Percentiles rank a stretch among this genome's conserved stretches.
These are phyloP conservation scores for Patiria pectinifera DNA, from an alignment of 53 echinoderm and acorn worm species.

Conservation along the genomic window DNA sequence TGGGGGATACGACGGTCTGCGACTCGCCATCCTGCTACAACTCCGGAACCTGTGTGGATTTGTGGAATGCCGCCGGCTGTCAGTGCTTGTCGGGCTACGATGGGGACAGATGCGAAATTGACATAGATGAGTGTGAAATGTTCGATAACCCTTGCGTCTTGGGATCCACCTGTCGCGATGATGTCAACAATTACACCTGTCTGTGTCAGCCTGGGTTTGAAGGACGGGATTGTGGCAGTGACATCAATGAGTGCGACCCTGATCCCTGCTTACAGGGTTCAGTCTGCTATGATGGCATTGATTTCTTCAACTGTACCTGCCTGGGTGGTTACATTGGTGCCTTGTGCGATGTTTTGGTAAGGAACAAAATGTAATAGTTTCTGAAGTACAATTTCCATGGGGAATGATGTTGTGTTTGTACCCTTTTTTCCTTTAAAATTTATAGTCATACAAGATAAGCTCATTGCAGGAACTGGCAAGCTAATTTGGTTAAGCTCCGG, in stretches of 20 bases:
- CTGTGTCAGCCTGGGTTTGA: constrained; percentile 77
- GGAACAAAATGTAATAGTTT: neutral
- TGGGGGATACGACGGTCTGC: constrained; percentile 69
- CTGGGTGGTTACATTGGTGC: constrained; percentile 77
- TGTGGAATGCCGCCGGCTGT: constrained; percentile 80
- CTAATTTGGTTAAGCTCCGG: too few relatives aligned
- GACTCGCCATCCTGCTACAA: constrained; percentile 65
- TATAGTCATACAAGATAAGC: too few relatives aligned
- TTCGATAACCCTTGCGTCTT: constrained; percentile 61
- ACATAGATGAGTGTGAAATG: constrained; percentile 83
- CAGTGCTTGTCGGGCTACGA: constrained; percentile 72
- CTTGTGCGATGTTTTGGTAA: constrained; percentile 88
- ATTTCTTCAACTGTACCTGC: constrained; percentile 82
- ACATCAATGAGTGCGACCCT: constrained; percentile 83
- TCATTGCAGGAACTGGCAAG: too few relatives aligned
- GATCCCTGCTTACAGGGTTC: constrained; percentile 74
- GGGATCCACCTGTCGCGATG: constrained; percentile 74
- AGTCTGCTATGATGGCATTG: constrained; percentile 66
- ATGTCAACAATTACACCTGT: constrained; percentile 79
- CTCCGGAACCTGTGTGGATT: constrained; percentile 75
- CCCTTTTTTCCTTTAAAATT: too few relatives aligned
- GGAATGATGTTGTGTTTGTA: neutral
- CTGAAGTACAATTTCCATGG: neutral
- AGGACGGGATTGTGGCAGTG: constrained; percentile 74
- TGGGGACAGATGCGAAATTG: constrained; percentile 67